Base-by-base conservation (phyloP, 2,113 vertebrate genomes). In the Gambusia affinis region DNA sequence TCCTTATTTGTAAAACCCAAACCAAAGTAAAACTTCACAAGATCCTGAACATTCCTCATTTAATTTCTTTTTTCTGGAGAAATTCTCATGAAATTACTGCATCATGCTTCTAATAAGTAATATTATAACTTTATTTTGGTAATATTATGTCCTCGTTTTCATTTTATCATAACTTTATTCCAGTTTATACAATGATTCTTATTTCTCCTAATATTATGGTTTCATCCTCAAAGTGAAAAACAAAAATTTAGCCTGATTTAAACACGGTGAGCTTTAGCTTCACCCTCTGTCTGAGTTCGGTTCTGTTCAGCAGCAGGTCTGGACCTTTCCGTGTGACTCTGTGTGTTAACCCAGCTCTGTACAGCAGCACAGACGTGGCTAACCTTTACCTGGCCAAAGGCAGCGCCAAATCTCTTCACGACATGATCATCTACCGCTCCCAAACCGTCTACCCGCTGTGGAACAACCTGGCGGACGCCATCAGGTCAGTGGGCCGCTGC, bases 381-480 rank as follows among this genome's bases (percentile, higher is more conserved):
- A 93, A 90, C 60, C 89, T 92, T 0, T 95, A 94, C 73, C 80
- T 95, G 86, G 91, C 93, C 75, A 92, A 79, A 78, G 76, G 85
- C 61, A 94, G 94, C 33, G 70, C 70, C 39, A 94, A 94, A 83
- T 95, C 94, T 73, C 90, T 95, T 0, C 85, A 93, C 42, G 84
- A 90, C 81, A 92, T 92, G 88, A 90, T 93, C 70, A 29, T 92
- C 77, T 94, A 94, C 90, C 75, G 91, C 12, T 95, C 93, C 6
- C 91, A 94, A 72, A 94, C 92, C 82, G 83, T 91, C 79, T 95
- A 95, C 88, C 94, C 92, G 0, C 91, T 95, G 81, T 95, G 94
- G 94, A 92, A 85, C 81, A 88, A 93, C 91, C 30, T 95, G 80
- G 78, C 33, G 30, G 90, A 94, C 7, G 93, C 93, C 19, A 84